Base-by-base conservation (phyloP, 2,888 invertebrate species). In the Steinernema carpocapsae region DNA sequence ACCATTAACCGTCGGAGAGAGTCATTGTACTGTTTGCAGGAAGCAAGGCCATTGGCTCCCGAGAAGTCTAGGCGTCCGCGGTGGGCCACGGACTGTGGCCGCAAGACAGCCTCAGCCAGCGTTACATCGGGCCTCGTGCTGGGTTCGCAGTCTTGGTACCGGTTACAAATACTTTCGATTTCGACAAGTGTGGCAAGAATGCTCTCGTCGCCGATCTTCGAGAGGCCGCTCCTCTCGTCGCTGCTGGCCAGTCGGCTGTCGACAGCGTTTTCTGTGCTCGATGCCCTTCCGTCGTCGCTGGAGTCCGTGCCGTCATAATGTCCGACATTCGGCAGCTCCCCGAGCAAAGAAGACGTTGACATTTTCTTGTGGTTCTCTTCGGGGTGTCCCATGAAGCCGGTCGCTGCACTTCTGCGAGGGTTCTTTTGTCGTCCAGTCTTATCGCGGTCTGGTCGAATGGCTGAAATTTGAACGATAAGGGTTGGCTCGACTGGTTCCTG, bases 381-480 rank as follows among this genome's bases (percentile, higher is more conserved):
- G 1, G 52, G 17, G 17, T 26, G 29, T 64, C 64, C 64, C 64
- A 64, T 32, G 64, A 29, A 64, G 19, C 71, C 73, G 19, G 32
- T 26, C n/a, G 72, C 37, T 0, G 72, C 70, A 19, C 74, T 77
- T 72, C 83, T 74, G 26, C 86, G 83, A 10, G 86, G 86, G 71
- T 86, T 86, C 80, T 83, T 84, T 71, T 86, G 86, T n/a, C 84
- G 76, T 3, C 86, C 86, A 17, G 86, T 86, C 80, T 86, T 86
- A 77, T 86, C 86, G 14, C 86, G 80, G 76, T 86, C 86, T 6
- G 86, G 86, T 32, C 86, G 82, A 71, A 86, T 86, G 22, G 86
- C 85, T 83, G 73, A 52, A 82, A 74, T 12, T 22, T 14, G 29
- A 46, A n/a, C 19, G 48, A 37, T 48, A 42, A 51, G n/a, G 42